Evolutionary conservation across 53 echinoderm and acorn worm genomes (phyloP).

Genomic region (Glandiceps talaboti): DNA sequence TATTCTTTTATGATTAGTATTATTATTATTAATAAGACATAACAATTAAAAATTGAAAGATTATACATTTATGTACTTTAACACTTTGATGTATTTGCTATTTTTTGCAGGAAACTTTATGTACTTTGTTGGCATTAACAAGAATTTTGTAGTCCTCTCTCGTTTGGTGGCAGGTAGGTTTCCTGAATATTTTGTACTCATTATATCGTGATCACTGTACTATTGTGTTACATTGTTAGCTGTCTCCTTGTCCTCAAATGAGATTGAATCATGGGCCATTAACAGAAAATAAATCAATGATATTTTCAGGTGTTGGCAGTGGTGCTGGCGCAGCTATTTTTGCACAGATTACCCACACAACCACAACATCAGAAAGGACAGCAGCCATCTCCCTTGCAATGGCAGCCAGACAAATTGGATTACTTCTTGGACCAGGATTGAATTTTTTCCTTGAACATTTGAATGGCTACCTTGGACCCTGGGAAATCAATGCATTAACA

Average conservation of each 20-base stretch:
- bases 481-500: constrained; percentile 36
- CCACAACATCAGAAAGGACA: constrained; percentile 58
- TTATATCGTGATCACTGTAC: too few species aligned
- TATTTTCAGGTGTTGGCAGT: constrained; percentile 74
- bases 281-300: too few species aligned
- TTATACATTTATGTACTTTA: too few species aligned
- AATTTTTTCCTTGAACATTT: constrained; percentile 52
- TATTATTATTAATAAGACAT: not conserved
- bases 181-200: too few species aligned
- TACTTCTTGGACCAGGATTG: constrained; percentile 76
- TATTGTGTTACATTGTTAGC: too few species aligned
- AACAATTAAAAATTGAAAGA: not conserved
- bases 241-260: too few species aligned
- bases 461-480: constrained; percentile 57
- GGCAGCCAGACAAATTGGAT: constrained; percentile 79
- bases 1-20: too few species aligned
- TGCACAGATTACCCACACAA: constrained; percentile 74
- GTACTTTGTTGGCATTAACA: constrained; percentile 61
- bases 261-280: too few species aligned
- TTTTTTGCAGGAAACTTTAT: constrained; percentile 77
- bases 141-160: constrained; percentile 41
- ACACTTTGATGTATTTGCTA: too few species aligned
- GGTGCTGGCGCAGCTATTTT: constrained; percentile 80
- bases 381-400: constrained; percentile 56
- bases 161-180: constrained; percentile 62